Conservation (phyloP, 1,140 invertebrate species). For the Orchestia grillus region DNA sequence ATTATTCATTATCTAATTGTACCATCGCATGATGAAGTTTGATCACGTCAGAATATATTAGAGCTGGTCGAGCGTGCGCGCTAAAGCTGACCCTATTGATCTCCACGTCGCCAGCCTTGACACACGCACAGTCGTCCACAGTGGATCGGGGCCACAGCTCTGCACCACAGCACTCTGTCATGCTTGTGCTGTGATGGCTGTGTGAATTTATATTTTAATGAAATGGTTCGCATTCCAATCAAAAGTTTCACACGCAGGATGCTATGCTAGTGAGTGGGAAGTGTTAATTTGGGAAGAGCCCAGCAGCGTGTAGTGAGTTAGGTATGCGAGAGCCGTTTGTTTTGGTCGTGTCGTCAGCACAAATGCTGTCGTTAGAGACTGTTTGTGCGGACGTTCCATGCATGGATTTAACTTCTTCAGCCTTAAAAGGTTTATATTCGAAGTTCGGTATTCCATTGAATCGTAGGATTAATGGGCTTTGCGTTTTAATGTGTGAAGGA, state of each 20-base stretch:
- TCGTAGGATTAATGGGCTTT: background rate
- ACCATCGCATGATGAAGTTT: background rate
- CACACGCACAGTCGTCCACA: background rate
- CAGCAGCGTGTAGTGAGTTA: background rate
- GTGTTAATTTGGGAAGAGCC: background rate
- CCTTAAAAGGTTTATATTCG: background rate
- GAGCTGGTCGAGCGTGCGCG: background rate
- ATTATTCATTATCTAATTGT: background rate
- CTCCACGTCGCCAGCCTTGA: background rate
- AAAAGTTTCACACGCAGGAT: background rate
- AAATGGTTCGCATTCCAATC: background rate
- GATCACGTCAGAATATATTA: background rate
- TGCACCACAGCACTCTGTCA: background rate
- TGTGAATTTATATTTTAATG: background rate
- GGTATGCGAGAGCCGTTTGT: background rate
- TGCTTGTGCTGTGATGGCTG: background rate
- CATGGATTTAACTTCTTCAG: background rate
- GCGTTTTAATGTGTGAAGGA: background rate
- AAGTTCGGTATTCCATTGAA: background rate
- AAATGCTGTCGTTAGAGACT: background rate
- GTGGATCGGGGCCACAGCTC: background rate
- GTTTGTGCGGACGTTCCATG: background rate
- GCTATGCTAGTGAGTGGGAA: background rate
- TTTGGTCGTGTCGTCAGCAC: background rate
- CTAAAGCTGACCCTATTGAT: background rate